A percentile compares a stretch with the other conserved stretches of the same genome.
Conservation (phyloP, 1,140 invertebrate genomes). For the Stenopsyche tienmushanensis region DNA sequence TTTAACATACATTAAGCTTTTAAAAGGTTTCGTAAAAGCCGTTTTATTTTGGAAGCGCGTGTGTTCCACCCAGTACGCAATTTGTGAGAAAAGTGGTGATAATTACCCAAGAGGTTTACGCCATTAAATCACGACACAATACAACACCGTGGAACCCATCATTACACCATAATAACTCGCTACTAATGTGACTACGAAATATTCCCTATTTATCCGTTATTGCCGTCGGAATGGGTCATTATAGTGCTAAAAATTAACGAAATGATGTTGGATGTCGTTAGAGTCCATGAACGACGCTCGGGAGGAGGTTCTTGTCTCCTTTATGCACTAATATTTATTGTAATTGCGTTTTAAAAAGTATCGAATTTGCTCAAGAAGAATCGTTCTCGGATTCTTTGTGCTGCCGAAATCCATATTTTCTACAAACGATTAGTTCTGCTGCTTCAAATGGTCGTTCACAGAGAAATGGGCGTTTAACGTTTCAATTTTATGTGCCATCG, state of each 20-base stretch:
- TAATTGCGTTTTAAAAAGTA: not conserved
- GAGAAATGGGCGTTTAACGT: not conserved
- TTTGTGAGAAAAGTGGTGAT: slow-evolving; percentile 30
- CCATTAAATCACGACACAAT: slow-evolving; percentile 35
- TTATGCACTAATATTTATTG: not conserved
- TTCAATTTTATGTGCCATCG: not conserved
- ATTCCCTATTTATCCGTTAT: no score
- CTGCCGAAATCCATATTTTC: no score
- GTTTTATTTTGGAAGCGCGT: slow-evolving; percentile 28
- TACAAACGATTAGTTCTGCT: not conserved
- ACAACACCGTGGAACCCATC: slow-evolving; percentile 12
- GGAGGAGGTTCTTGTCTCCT: not conserved
- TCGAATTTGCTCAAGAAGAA: not conserved
- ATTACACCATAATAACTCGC: slow-evolving; percentile 18
- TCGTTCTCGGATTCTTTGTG: no score
- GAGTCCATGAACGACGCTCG: no score
- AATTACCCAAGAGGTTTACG: slow-evolving; percentile 14
- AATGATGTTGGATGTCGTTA: no score
- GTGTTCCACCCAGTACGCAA: slow-evolving; percentile 8
- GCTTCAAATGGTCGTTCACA: not conserved
- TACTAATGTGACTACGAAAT: slow-evolving; percentile 6
- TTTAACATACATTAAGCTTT: slow-evolving; percentile 36
- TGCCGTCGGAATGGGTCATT: no score
- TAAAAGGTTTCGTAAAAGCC: slow-evolving; percentile 25
- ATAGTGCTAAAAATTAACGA: no score